Evolutionary conservation across 64 coral and sea anemone genomes (phyloP), one percentile per base, ranked within the genome.

Genomic region (Montipora foliosa): DNA sequence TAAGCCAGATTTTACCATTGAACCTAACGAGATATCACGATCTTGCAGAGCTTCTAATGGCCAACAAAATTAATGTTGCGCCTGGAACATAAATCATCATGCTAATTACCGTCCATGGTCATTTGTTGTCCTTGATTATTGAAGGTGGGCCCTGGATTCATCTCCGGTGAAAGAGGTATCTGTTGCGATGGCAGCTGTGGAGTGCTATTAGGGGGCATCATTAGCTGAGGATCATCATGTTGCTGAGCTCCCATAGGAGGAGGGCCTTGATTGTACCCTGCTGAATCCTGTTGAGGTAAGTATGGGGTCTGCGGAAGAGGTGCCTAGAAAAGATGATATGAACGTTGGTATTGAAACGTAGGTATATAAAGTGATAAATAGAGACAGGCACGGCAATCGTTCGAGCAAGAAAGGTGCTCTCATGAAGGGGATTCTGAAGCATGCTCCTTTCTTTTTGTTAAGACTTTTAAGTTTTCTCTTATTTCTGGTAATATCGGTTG

Each of bases 61-160:
- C 53, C 53, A 6, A 57, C 53, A 57, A 37, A 37, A 37, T 37
- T 57, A 57, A 57, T 11, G 11, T 11, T 57, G 53, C 11, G 6
- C 11, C 53, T 57, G 53, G 53, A 6, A 57, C 53, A 57, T 57
- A 11, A 57, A 57, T 4, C 12, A 10, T 62, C 44, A 44, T 37
- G 14, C 3, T 46, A 70, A 29, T 86, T 6, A 86, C 82, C 82
- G 10, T 86, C 66, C 9, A 64, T 46, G 47, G 82, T 6, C 44
- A 22, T 22, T 71, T 70, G 82, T 25, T 86, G 82, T 19, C 82
- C 62, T 71, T 44, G 82, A n/a, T 71, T 24, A 82, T 62, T 82
- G 21, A 62, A 86, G 6, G 66, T 16, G 21, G 82, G 82, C n/a
- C 9, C 45, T 72, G 68, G 82, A 20, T 50, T 86, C 82, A 72